Percentiles rank a stretch among this genome's conserved stretches.
phyloP scores from a whole-genome alignment of 1,140 invertebrate species.

The Drosophila repleta region DNA sequence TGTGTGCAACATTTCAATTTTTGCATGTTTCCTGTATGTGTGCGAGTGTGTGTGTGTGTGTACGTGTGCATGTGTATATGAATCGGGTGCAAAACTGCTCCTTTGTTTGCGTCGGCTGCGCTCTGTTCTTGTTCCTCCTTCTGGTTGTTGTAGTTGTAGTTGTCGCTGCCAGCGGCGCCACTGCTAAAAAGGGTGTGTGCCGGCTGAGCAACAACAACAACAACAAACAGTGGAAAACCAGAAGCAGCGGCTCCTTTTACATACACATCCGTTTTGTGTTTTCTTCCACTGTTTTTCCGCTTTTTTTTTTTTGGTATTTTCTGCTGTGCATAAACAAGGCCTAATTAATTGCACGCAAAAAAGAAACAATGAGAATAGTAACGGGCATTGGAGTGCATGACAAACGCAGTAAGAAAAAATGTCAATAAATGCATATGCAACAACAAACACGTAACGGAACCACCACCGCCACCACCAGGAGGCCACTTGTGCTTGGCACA shows the following conservation, averaged over 20 bases:
- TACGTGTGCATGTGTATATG: slow-evolving; percentile 36
- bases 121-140: slow-evolving; percentile 47
- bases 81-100: slow-evolving; percentile 67
- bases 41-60: slow-evolving; percentile 23
- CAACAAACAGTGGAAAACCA: slow-evolving; percentile 36
- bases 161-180: slow-evolving; percentile 63
- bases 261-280: slow-evolving; percentile 49
- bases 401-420: slow-evolving; percentile 53
- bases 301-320: slow-evolving; percentile 14
- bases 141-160: slow-evolving; percentile 28
- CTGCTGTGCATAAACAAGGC: slow-evolving; percentile 30
- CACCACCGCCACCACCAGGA: slow-evolving; percentile 79
- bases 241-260: slow-evolving; percentile 29
- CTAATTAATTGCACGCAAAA: slow-evolving; percentile 70
- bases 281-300: too few relatives aligned
- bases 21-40: slow-evolving; percentile 32
- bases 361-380: slow-evolving; percentile 42
- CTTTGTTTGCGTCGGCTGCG: slow-evolving; percentile 74
- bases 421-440: slow-evolving; percentile 75
- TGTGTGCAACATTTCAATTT: slow-evolving; percentile 43
- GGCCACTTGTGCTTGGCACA: slow-evolving; percentile 21
- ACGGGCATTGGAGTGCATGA: slow-evolving; percentile 43
- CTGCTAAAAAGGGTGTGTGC: slow-evolving; percentile 67
- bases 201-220: slow-evolving; percentile 31
- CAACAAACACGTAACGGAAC: slow-evolving; percentile 56